phyloP scores from a whole-genome alignment of 1,140 invertebrate species.

The Trinorchestia longiramus region DNA sequence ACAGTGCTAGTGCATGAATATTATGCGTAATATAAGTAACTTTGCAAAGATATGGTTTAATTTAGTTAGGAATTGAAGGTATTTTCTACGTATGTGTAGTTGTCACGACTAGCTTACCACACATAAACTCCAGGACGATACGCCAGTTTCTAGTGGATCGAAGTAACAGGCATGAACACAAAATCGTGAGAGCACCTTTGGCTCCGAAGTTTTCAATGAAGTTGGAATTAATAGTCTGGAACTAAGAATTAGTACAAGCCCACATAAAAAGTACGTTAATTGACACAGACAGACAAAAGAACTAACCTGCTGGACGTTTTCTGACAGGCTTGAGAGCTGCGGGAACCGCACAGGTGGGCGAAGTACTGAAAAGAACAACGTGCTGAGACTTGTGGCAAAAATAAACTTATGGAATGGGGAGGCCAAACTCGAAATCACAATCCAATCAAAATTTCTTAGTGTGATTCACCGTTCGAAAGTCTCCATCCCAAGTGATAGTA shows the following conservation, averaged over 20 bases:
- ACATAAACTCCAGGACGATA: not conserved
- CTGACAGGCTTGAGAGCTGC: constrained; percentile 72
- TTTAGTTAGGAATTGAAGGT: not conserved
- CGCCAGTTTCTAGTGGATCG: not conserved
- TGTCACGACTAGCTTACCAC: not conserved
- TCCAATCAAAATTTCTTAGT: too few species aligned
- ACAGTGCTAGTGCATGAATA: not conserved
- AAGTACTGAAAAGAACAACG: constrained; percentile 75
- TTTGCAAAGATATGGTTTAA: not conserved
- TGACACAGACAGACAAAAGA: not conserved
- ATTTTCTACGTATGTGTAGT: not conserved
- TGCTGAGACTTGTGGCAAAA: too few species aligned
- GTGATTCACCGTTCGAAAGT: too few species aligned
- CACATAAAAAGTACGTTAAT: not conserved
- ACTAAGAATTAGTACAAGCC: not conserved
- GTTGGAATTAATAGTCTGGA: not conserved
- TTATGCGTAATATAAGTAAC: not conserved
- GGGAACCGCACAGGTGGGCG: constrained; percentile 77
- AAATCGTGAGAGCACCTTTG: not conserved
- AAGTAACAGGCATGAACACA: not conserved
- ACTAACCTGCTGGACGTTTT: constrained; percentile 74
- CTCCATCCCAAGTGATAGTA: too few species aligned
- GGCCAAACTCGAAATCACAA: too few species aligned
- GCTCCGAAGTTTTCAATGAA: not conserved
- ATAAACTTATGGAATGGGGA: too few species aligned